Evolutionary conservation across 2,888 invertebrate species (phyloP), one percentile per base, ranked within the genome.

Genomic region (Pachliopta kotzebuea): DNA sequence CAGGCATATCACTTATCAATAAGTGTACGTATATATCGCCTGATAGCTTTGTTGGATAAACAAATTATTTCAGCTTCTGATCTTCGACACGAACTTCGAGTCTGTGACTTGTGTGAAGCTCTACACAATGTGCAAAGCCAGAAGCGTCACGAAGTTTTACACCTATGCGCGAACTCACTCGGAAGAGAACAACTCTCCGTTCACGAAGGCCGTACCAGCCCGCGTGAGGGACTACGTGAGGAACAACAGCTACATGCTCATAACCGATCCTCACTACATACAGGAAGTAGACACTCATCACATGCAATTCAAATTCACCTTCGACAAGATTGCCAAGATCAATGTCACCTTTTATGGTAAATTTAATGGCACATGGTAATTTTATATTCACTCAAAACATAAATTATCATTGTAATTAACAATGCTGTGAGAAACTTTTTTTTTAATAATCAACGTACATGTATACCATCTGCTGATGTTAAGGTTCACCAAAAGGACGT

Each of bases 71-170:
- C 50, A 62, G 61, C n/a, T 62, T 0, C 20, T 56, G 29, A 50
- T 56, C 3, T 56, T 56, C 29, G 61, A 62, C 8, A 49, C 9
- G 31, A 62, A 31, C 21, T 62, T 62, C 31, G 29, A 49, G 9
- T 55, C 63, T 1, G 58, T 63, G n/a, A 70, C 69, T 0, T 73
- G 73, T 54, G 65, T 72, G 0, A 62, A 67, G 60, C 57, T 73
- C 1, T 65, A 62, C 11, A 69, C 72, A 0, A 53, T 37, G 9
- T 71, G 71, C 55, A 60, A 54, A 18, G 65, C 59, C 14, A 57
- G 69, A 6, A 66, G 66, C 20, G n/a, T 58, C 1, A 63, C 62
- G 0, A 66, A 65, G 6, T 60, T 56, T 2, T 56, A 14, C 9
- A 31, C 23, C 14, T 63, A 63, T 21, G 9, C 18, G 1, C 58